Percentiles rank a stretch among this genome's conserved stretches.
Evolutionary conservation across 2,888 invertebrate genomes (phyloP).

Genomic region (Pheosia tremula): DNA sequence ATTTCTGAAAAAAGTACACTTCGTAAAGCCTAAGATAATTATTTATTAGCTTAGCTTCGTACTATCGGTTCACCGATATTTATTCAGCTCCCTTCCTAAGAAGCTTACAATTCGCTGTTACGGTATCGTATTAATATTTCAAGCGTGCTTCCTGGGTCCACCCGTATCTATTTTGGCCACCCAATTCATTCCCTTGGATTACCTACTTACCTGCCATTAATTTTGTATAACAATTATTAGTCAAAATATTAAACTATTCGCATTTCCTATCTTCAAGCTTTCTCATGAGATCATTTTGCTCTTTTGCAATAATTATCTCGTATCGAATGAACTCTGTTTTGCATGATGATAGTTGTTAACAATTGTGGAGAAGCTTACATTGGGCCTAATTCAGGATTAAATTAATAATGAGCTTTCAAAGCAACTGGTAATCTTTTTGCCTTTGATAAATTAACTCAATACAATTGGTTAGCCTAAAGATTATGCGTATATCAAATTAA

Average conservation of each 20-base stretch:
- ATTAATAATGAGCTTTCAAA: too few relatives aligned
- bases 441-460: too few relatives aligned
- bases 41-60: conserved; percentile 44
- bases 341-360: too few relatives aligned
- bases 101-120: conserved; percentile 77
- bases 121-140: conserved; percentile 79
- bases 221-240: conserved; percentile 2
- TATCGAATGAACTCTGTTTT: too few relatives aligned
- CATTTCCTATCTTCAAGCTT: not conserved
- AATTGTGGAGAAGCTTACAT: too few relatives aligned
- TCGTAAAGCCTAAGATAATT: conserved; percentile 30
- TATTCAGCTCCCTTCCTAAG: conserved; percentile 76
- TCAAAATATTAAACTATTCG: not conserved
- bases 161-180: conserved; percentile 69
- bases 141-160: conserved; percentile 63
- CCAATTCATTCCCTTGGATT: conserved; percentile 64
- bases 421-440: too few relatives aligned
- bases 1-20: conserved; percentile 18
- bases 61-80: conserved; percentile 64
- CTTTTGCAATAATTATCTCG: too few relatives aligned
- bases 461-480: too few relatives aligned
- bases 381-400: too few relatives aligned
- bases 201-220: conserved; percentile 46
- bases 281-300: too few relatives aligned
- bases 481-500: too few relatives aligned